These are phyloP conservation scores for Sardinella longiceps DNA, from an alignment of 2,797 vertebrate genomes.

Conservation along the genomic window DNA sequence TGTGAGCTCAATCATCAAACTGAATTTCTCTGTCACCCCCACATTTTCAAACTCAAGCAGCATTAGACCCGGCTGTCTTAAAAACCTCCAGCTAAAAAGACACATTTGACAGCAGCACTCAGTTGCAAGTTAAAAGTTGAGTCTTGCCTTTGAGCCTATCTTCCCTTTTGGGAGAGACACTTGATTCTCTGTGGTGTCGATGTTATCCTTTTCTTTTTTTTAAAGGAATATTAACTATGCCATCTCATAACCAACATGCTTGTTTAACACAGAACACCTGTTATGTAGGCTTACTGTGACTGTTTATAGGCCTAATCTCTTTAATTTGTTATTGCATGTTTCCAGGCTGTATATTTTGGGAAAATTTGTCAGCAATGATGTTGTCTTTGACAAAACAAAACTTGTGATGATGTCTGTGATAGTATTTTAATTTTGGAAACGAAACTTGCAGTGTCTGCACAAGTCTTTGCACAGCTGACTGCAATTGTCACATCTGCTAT, in stretches of 20 bases:
- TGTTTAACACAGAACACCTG: not conserved
- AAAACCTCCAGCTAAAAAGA: conserved; percentile 58
- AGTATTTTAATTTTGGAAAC: too few relatives aligned
- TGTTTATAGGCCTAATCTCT: not conserved
- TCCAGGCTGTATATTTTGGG: not conserved
- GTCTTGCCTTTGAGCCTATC: conserved; percentile 69
- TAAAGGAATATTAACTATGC: conserved; percentile 56
- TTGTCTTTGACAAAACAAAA: not conserved
- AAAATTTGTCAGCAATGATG: not conserved
- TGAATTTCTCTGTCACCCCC: conserved; percentile 64
- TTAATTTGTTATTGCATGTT: not conserved
- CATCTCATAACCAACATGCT: not conserved
- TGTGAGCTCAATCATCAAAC: conserved; percentile 73
- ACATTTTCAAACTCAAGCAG: conserved; percentile 66
- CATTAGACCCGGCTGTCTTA: conserved; percentile 53
- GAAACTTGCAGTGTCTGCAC: too few relatives aligned
- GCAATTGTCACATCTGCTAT: not conserved
- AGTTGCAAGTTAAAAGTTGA: conserved; percentile 75
- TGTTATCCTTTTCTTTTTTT: conserved; percentile 69
- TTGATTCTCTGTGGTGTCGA: conserved; percentile 65
- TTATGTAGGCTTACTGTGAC: not conserved
- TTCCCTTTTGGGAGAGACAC: conserved; percentile 66
- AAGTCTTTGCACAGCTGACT: not conserved
- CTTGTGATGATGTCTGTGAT: not conserved
- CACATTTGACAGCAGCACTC: conserved; percentile 74